Evolutionary conservation across 1,140 invertebrate genomes (phyloP).

Genomic region (Heliothis subflexa): DNA sequence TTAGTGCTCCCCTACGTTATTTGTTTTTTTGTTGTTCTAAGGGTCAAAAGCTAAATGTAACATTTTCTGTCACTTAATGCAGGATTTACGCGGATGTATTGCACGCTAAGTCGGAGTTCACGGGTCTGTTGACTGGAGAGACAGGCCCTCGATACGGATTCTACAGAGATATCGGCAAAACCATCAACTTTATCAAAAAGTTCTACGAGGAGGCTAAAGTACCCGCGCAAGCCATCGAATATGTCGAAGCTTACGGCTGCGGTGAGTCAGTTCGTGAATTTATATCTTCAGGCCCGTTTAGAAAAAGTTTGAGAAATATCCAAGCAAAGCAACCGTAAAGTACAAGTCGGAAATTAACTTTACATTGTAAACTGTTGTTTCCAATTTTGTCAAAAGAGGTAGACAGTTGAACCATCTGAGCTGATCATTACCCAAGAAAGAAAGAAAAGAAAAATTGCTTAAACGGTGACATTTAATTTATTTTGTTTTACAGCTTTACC

Average conservation of each 20-base stretch:
- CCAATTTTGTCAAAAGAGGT: too few relatives aligned
- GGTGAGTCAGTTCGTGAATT: constrained; percentile 54
- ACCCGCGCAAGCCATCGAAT: constrained; percentile 88
- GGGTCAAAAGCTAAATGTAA: too few relatives aligned
- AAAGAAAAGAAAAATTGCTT: neutral
- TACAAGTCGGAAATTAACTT: too few relatives aligned
- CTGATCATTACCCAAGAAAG: too few relatives aligned
- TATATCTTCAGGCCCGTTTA: neutral
- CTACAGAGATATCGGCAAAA: constrained; percentile 86
- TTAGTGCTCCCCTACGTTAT: too few relatives aligned
- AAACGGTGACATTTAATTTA: neutral
- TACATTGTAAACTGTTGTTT: too few relatives aligned
- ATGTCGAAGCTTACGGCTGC: constrained; percentile 92
- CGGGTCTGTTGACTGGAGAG: constrained; percentile 56
- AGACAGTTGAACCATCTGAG: too few relatives aligned
- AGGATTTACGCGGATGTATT: constrained; percentile 89
- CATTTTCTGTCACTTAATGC: constrained; percentile 39
- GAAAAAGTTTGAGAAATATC: neutral
- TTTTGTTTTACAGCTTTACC: constrained; percentile 77
- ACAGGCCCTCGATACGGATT: constrained; percentile 70
- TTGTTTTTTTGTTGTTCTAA: too few relatives aligned
- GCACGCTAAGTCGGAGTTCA: constrained; percentile 88
- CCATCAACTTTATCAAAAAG: constrained; percentile 86
- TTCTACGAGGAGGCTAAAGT: constrained; percentile 88
- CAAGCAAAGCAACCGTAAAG: too few relatives aligned